Percentiles rank a stretch among this genome's conserved stretches.
phyloP scores from a whole-genome alignment of 1,140 invertebrate species.

The Formica selysi region DNA sequence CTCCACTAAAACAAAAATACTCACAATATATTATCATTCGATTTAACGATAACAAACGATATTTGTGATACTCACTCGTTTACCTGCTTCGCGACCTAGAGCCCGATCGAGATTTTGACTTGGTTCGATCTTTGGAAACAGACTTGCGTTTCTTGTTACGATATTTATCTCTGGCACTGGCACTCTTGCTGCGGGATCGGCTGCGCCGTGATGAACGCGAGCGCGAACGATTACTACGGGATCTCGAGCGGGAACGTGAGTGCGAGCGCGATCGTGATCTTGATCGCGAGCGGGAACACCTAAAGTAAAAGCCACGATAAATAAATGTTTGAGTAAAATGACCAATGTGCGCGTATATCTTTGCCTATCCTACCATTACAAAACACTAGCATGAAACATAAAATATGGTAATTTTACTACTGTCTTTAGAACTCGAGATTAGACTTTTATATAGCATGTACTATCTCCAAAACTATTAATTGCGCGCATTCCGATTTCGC shows the following conservation, averaged over 20 bases:
- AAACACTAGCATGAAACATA: constrained; percentile 11
- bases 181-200: constrained; percentile 84
- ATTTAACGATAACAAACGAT: background rate
- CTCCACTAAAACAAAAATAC: constrained; percentile 25
- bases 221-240: constrained; percentile 83
- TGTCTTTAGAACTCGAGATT: constrained; percentile 31
- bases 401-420: too few species aligned
- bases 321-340: constrained; percentile 46
- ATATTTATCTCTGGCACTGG: constrained; percentile 78
- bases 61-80: constrained; percentile 70
- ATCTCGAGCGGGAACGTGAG: constrained; percentile 85
- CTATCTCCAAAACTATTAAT: background rate
- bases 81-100: constrained; percentile 84
- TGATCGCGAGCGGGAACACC: constrained; percentile 84
- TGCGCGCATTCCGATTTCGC: background rate
- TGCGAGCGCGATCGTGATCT: constrained; percentile 85
- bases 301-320: constrained; percentile 82
- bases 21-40: background rate
- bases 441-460: background rate
- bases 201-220: constrained; percentile 86
- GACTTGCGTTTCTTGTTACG: constrained; percentile 86
- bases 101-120: constrained; percentile 82
- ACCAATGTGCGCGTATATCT: background rate
- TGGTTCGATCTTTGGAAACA: constrained; percentile 85
- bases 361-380: constrained; percentile 36